Evolutionary conservation across 1,140 invertebrate species (phyloP), one percentile per base, ranked within the genome.

Genomic region (Anagrus nilaparvatae): DNA sequence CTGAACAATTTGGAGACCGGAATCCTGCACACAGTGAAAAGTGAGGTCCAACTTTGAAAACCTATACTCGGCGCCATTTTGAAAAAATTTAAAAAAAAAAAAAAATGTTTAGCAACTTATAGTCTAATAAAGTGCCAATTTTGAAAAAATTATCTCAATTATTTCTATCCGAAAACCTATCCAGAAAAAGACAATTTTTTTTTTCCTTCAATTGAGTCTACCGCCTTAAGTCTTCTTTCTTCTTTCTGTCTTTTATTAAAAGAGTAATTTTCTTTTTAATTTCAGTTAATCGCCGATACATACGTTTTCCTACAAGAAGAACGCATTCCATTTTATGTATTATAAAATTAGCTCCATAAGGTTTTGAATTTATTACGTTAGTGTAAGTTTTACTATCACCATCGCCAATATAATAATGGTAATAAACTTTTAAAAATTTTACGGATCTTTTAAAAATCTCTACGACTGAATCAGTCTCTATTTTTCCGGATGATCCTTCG

Each of bases 331-430:
- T 21, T 36, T 36, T 21, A 36, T 36, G 19, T 36, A 36, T 24
- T 19, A 52, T 35, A 27, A 38, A 18, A 24, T 50, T n/a, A 43
- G 48, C 29, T 38, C 44, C 48, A 42, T 50, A 54, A 9, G 48
- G 46, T 38, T 45, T 40, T 23, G 43, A 20, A 30, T 50, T 41
- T 3, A 46, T 30, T 29, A 49, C 21, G 21, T 37, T 42, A 9
- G n/a, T 31, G 18, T 20, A 41, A 5, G 39, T 41, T 31, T 40
- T 40, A 19, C 25, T 29, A 18, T 40, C 38, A 9, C 38, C 38
- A 30, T 40, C 38, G 20, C 38, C 39, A 23, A 42, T 34, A 16
- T 42, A 42, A 25, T 44, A 30, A 13, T 5, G 10, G 19, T 48
- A 50, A 14, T 21, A n/a, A 5, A 45, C 32, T 20, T 29, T 25